These are phyloP conservation scores for Drosophila baimaii DNA, from an alignment of 1,140 invertebrate genomes.

Conservation along the genomic window DNA sequence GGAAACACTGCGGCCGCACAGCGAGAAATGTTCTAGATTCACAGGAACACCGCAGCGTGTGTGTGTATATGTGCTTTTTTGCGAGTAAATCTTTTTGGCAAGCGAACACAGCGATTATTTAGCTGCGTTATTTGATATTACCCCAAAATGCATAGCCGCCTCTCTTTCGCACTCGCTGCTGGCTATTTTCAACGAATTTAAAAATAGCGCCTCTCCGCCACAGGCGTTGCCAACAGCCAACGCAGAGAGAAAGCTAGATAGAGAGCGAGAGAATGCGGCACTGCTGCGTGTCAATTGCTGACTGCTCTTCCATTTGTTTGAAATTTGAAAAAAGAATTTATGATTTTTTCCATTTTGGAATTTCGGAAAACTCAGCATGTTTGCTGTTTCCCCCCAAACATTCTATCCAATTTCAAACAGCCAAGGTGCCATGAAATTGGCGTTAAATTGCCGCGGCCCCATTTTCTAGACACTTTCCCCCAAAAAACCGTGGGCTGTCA, in stretches of 20 bases:
- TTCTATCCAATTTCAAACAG: conserved; percentile 21
- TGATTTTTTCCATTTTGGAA: conserved; percentile 47
- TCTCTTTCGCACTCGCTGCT: conserved; percentile 54
- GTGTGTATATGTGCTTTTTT: conserved; percentile 34
- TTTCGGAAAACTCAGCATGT: conserved; percentile 19
- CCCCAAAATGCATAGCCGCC: conserved; percentile 25
- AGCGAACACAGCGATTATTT: conserved; percentile 50
- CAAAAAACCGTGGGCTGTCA: conserved; percentile 39
- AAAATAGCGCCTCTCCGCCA: conserved; percentile 68
- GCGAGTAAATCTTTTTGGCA: conserved; percentile 67
- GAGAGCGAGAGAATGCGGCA: background rate
- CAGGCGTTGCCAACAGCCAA: conserved; percentile 67
- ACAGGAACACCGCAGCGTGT: conserved; percentile 4
- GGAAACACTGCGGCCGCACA: conserved; percentile 57
- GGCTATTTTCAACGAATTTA: conserved; percentile 70
- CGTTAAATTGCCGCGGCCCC: conserved; percentile 37
- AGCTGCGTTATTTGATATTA: conserved; percentile 73
- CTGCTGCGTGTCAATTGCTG: conserved; percentile 34
- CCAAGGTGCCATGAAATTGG: conserved; percentile 52
- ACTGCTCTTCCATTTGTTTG: conserved; percentile 40
- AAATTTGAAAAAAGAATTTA: conserved; percentile 39
- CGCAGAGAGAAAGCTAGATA: conserved; percentile 2
- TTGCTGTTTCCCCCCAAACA: conserved; percentile 46
- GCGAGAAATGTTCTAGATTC: conserved; percentile 58
- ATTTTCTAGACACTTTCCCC: conserved; percentile 18